Conservation (phyloP, 1,140 invertebrate species). For the Pogonomyrmex californicus region DNA sequence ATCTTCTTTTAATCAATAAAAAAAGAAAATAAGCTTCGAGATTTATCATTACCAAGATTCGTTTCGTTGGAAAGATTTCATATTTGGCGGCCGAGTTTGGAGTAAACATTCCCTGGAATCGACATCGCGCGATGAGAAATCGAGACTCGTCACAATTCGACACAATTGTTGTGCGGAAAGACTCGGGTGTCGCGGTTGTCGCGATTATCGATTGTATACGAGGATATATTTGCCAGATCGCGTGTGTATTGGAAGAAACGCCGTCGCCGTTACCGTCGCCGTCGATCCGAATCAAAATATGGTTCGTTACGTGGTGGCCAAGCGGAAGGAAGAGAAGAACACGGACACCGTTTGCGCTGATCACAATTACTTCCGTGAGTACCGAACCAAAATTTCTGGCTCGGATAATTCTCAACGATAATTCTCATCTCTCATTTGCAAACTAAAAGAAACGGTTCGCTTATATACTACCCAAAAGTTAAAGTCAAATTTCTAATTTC, state of each 20-base stretch:
- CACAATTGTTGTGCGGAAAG: background rate
- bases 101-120: conserved; percentile 33
- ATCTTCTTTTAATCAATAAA: background rate
- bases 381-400: background rate
- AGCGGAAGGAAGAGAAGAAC: background rate
- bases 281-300: background rate
- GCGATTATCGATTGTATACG: background rate
- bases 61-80: conserved; percentile 5
- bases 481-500: too few species aligned
- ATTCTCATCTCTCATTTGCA: too few species aligned
- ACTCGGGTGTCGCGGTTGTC: background rate
- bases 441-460: too few species aligned
- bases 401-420: background rate
- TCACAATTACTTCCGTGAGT: conserved; percentile 34
- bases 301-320: background rate
- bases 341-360: background rate
- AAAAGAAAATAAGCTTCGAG: background rate
- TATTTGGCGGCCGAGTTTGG: conserved; percentile 44
- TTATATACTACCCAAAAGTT: too few species aligned
- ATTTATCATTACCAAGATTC: background rate
- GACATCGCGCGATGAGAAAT: conserved; percentile 32
- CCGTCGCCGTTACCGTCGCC: background rate
- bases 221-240: conserved; percentile 20
- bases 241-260: background rate
- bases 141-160: background rate